Base-by-base conservation (phyloP, 1,140 invertebrate species). In the Oscheius sp. region DNA sequence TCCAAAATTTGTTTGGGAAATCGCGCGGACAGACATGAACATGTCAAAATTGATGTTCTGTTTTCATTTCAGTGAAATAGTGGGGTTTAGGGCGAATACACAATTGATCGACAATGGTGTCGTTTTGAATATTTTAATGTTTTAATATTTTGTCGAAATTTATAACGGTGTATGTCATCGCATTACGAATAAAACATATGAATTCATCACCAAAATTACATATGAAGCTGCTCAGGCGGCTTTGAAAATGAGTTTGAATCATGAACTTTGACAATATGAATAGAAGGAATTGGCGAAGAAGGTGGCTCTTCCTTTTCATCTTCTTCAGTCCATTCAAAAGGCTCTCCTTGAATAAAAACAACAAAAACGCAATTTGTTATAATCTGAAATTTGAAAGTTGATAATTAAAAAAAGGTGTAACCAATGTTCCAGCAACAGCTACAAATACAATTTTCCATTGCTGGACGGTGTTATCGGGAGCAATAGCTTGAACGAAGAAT, bases 391-490 rank as follows among this genome's bases (percentile, higher is more conserved):
- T 28, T 10, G 13, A 26, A 13, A 29, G 1, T 42, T 72, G 15
- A 62, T 7, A 58, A 67, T 23, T 18, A 18, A 18, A 58, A 58
- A 1, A 66, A 20, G 23, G 7, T 1, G 15, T 10, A 15, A 67
- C 45, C 28, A 58, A 58, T 65, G 45, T 65, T 62, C 32, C 69
- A 20, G 69, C 69, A 20, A 75, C 63, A 46, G 69, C 28, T 23
- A 78, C 31, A 55, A 79, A 79, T 18, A 79, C 75, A 31, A 71
- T 23, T 46, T 68, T 45, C 77, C 77, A 79, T 32, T 79, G 35
- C n/a, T 10, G 35, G 32, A 73, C 70, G 15, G 78, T 79, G 45
- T 80, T 81, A 32, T 79, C 38, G 2, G 77, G 78, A 2, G 79
- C 66, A 13, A 79, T 23, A 26, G 34, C 32, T 3, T 20, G 18